These are phyloP conservation scores for Nemapogon koenigi DNA, from an alignment of 2,888 invertebrate genomes.

Conservation along the genomic window DNA sequence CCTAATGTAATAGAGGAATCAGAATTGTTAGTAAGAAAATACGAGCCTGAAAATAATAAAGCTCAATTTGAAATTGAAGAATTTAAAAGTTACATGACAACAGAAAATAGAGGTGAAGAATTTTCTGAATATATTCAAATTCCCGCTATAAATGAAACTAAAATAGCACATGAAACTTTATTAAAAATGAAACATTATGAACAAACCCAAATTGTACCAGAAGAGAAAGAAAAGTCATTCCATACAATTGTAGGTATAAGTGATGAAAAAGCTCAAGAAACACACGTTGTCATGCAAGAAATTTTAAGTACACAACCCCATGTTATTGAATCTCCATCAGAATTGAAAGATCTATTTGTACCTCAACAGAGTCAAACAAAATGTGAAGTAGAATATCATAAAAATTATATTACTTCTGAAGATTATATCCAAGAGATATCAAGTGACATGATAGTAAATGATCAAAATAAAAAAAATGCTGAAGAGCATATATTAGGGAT, in stretches of 20 bases:
- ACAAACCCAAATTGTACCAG: conserved; percentile 21
- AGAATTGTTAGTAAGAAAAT: conserved; percentile 10
- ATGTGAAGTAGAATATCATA: conserved; percentile 29
- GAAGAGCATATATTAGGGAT: conserved; percentile 32
- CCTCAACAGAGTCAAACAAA: conserved; percentile 21
- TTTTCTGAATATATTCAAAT: conserved; percentile 33
- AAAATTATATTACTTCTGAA: conserved; percentile 34
- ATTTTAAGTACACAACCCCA: conserved; percentile 28
- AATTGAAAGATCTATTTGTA: conserved; percentile 20
- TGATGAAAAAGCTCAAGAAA: conserved; percentile 28
- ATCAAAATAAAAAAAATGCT: conserved; percentile 41
- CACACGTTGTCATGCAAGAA: conserved; percentile 26
- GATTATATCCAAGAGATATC: conserved; percentile 44
- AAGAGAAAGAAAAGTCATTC: conserved; percentile 19
- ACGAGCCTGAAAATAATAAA: conserved; percentile 8
- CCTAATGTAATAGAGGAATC: conserved; percentile 9
- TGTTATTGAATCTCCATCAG: conserved; percentile 28
- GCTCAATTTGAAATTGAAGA: conserved; percentile 13
- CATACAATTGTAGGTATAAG: conserved; percentile 20
- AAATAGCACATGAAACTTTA: conserved; percentile 26
- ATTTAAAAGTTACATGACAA: conserved; percentile 11
- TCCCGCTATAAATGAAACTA: conserved; percentile 28
- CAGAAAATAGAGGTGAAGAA: conserved; percentile 24
- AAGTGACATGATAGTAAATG: conserved; percentile 33
- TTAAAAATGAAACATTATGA: conserved; percentile 20